phyloP scores from a whole-genome alignment of 2,888 invertebrate species.

The Caenorhabditis afra region DNA sequence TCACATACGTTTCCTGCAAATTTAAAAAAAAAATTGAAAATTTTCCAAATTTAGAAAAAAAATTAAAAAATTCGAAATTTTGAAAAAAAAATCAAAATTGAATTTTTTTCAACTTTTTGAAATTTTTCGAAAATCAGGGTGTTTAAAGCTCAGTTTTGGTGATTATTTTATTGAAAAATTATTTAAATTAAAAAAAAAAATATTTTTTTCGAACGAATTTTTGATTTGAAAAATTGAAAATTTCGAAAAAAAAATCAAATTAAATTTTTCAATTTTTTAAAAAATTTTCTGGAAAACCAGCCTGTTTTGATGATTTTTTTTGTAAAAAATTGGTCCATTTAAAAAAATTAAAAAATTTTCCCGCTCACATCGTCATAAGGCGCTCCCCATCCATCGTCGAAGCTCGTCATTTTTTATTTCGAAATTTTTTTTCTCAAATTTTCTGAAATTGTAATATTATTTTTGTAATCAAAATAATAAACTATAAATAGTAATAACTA shows the following conservation, averaged over 20 bases:
- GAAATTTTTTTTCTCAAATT: too few species aligned
- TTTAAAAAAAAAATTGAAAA: neutral
- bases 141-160: too few species aligned
- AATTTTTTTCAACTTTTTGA: neutral
- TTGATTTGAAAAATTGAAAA: neutral
- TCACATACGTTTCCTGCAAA: conserved; percentile 40
- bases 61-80: neutral
- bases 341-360: neutral
- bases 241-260: too few species aligned
- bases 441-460: neutral
- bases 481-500: too few species aligned
- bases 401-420: conserved; percentile 10
- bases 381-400: conserved; percentile 43
- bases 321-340: too few species aligned
- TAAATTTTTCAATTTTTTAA: neutral
- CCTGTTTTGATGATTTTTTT: too few species aligned
- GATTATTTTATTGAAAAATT: too few species aligned
- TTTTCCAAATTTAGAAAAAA: conserved; percentile 12
- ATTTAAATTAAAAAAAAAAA: too few species aligned
- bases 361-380: conserved; percentile 29
- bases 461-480: too few species aligned
- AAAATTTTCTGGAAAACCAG: too few species aligned
- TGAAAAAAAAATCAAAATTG: neutral
- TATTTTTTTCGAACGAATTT: too few species aligned
- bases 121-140: too few species aligned